Base-by-base conservation (phyloP, 2,888 invertebrate genomes). In the Euzetes globulus region DNA sequence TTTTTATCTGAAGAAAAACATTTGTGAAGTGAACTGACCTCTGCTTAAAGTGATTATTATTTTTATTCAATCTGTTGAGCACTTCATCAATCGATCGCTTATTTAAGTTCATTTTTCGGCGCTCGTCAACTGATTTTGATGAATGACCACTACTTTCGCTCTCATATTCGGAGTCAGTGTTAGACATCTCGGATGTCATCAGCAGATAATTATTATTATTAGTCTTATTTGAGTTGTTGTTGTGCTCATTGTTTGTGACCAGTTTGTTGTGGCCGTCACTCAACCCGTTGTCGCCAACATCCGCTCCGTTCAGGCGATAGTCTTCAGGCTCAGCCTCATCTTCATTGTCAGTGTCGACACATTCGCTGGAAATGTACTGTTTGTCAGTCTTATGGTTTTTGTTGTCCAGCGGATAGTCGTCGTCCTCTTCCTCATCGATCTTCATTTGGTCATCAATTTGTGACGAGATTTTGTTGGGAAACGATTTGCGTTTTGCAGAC, bases 401-500 rank as follows among this genome's bases (percentile, higher is more conserved):
- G 13, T 65, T 65, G 37, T 65, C 65, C 22, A 37, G 15, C 63
- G 17, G 22, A 65, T 65, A 47, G 7, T 70, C 70, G 37, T 65
- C 63, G 63, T 65, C 63, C n/a, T 65, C 63, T 25, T 70, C 70
- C 9, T 70, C 70, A 11, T 47, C 47, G 70, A 25, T 13, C 25
- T 45, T 70, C n/a, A 25, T 70, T 7, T 70, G 70, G 37, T 70
- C 47, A 22, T 68, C 68, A 22, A 68, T 68, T 68, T 68, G 68
- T 68, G 68, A 37, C 70, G 47, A 41, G 17, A 47, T 70, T 70
- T 70, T 70, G 70, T 70, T 70, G 17, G 47, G 70, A 70, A 45
- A 45, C n/a, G 47, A 68, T 68, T 68, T 68, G 17, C 68, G 68
- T 68, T 68, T 68, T n/a, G 68, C 68, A n/a, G 68, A 68, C 68